Base-by-base conservation (phyloP, 2,888 invertebrate genomes). In the Incurvaria masculella region DNA sequence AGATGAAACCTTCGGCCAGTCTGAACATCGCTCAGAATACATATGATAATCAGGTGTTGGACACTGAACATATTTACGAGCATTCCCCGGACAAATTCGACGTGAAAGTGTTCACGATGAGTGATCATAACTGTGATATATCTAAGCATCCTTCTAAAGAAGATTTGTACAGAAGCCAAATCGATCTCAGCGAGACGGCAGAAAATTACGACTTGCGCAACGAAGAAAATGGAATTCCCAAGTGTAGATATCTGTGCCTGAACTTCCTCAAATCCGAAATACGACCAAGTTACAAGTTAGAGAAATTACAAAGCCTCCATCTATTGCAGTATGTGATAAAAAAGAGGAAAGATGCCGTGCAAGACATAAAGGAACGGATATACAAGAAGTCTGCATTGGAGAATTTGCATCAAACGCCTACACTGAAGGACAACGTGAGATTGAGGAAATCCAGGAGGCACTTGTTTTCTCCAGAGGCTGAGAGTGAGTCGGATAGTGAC, bases 291-390 rank as follows among this genome's bases (percentile, higher is more conserved):
- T 92, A 91, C 59, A 84, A 83, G 41, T 80, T 89, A 5, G 81
- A 81, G 2, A 87, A 87, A 54, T 65, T 93, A n/a, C 81, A 86
- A 48, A 83, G 81, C 57, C 60, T 89, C 26, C 89, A 89, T 62
- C 76, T 83, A 39, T 65, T 87, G 16, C 89, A 90, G 73, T 84
- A 89, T 53, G 81, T 85, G 3, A 85, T 89, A 49, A 86, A 86
- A 62, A 87, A 87, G 57, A 81, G 82, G 47, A 80, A 81, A 40
- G 80, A 85, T 20, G 85, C 87, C 5, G 85, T 84, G 0, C 74
- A 81, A 47, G 79, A 76, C 20, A 71, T 79, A 19, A 79, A 79
- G 47, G 74, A 75, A 52, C 65, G 68, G 21, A 79, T 79, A 39
- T 75, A 74, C 45, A 68, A 71, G 48, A 79, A 72, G 51, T 78